Evolutionary conservation across 1,140 invertebrate species (phyloP).

Genomic region (Zaprionus nigranus): DNA sequence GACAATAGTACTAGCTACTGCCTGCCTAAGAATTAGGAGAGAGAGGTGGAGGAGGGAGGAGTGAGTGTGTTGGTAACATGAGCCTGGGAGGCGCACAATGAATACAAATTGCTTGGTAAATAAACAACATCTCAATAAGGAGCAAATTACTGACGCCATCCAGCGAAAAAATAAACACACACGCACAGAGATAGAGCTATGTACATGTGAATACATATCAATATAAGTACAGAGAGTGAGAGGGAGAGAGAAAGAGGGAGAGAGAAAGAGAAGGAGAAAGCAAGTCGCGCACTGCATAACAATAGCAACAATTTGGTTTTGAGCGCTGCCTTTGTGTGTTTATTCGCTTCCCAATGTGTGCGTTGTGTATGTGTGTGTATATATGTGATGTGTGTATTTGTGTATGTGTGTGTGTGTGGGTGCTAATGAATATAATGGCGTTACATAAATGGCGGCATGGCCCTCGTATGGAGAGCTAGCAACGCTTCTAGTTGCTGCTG

Average conservation of each 20-base stretch:
- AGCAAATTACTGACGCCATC: slow-evolving; percentile 81
- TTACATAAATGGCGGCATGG: slow-evolving; percentile 71
- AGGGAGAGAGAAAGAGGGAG: not conserved
- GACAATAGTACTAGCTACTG: not conserved
- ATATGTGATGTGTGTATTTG: slow-evolving; percentile 9
- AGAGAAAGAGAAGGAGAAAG: not conserved
- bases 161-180: slow-evolving; percentile 79
- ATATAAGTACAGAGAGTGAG: slow-evolving; percentile 51
- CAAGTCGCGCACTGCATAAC: slow-evolving; percentile 67
- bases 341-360: slow-evolving; percentile 7
- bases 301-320: slow-evolving; percentile 77
- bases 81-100: slow-evolving; percentile 68
- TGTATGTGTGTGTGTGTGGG: slow-evolving; percentile 44
- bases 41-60: not conserved
- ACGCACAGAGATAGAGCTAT: slow-evolving; percentile 40
- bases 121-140: slow-evolving; percentile 83
- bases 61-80: slow-evolving; percentile 37
- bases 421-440: slow-evolving; percentile 81
- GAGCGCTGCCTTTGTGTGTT: slow-evolving; percentile 28
- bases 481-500: slow-evolving; percentile 32
- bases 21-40: not conserved
- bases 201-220: slow-evolving; percentile 49
- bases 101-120: slow-evolving; percentile 83
- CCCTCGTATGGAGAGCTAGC: slow-evolving; percentile 30
- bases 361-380: slow-evolving; percentile 6